Percentiles rank a stretch among this genome's conserved stretches.
phyloP scores from a whole-genome alignment of 2,888 invertebrate species.

The Rhopalosiphum nymphaeae region DNA sequence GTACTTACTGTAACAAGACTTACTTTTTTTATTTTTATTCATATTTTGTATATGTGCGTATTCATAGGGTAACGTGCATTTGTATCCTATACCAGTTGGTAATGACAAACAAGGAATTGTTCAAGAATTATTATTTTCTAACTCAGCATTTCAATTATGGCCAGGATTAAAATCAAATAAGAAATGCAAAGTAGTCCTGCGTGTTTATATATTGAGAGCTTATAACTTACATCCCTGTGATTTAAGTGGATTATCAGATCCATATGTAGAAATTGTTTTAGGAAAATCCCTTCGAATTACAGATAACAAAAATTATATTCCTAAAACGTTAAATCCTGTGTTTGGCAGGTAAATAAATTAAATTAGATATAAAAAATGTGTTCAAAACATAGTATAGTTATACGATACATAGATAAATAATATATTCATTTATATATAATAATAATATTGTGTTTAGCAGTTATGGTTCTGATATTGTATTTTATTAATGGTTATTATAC shows the following conservation, averaged over 20 bases:
- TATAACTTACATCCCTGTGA: constrained; percentile 81
- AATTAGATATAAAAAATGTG: background rate
- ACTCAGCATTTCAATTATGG: constrained; percentile 71
- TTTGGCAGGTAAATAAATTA: constrained; percentile 78
- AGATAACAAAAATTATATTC: constrained; percentile 79
- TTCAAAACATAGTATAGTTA: background rate
- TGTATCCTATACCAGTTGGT: constrained; percentile 2
- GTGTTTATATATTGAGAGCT: constrained; percentile 84
- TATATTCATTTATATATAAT: background rate
- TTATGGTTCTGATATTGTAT: background rate
- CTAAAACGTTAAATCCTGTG: constrained; percentile 83
- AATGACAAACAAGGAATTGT: background rate
- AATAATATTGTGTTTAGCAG: background rate
- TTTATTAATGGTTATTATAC: too few relatives aligned
- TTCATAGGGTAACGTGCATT: constrained; percentile 22
- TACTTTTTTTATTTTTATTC: background rate
- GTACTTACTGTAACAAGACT: background rate
- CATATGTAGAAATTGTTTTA: constrained; percentile 81
- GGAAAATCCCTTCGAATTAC: constrained; percentile 72
- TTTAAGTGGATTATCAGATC: constrained; percentile 80
- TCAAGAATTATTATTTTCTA: background rate
- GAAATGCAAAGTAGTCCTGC: constrained; percentile 73
- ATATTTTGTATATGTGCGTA: background rate
- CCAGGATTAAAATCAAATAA: constrained; percentile 70
- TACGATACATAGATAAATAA: too few relatives aligned